phyloP scores from a whole-genome alignment of 92 coral and sea anemone species.

The Palythoa grandiflora region DNA sequence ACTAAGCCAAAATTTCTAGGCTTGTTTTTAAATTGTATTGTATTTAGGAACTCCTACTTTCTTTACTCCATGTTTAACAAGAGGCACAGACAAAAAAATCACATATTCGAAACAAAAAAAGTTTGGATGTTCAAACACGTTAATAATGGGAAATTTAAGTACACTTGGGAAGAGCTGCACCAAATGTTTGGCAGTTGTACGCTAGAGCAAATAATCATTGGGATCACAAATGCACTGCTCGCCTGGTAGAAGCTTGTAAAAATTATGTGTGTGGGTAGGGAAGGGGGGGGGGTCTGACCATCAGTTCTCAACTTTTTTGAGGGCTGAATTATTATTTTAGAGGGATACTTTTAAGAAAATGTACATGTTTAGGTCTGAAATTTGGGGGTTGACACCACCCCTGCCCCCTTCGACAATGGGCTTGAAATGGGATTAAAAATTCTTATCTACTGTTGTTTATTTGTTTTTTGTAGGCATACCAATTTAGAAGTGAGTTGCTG shows the following conservation, averaged over 20 bases:
- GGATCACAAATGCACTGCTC: slow-evolving; percentile 18
- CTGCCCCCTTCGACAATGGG: slow-evolving; percentile 28
- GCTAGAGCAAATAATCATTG: slow-evolving; percentile 12
- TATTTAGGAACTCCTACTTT: neutral
- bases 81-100: neutral
- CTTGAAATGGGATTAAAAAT: slow-evolving; percentile 23
- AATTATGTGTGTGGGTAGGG: slow-evolving; percentile 1
- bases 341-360: slow-evolving; percentile 12
- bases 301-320: slow-evolving; percentile 1
- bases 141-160: slow-evolving; percentile 4
- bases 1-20: slow-evolving; percentile 20
- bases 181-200: neutral
- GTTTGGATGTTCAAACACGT: neutral
- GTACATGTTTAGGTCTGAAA: slow-evolving; percentile 29
- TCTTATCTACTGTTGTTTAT: slow-evolving; percentile 24
- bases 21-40: neutral
- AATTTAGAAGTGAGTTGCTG: slow-evolving; percentile 46
- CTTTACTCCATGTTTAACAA: slow-evolving; percentile 11
- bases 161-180: slow-evolving; percentile 32
- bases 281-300: slow-evolving; percentile 11
- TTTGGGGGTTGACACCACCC: slow-evolving; percentile 17
- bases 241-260: slow-evolving; percentile 4
- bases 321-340: slow-evolving; percentile 19
- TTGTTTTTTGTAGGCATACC: slow-evolving; percentile 31
- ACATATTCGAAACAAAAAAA: slow-evolving; percentile 2